Evolutionary conservation across 2,797 vertebrate genomes (phyloP).

Genomic region (Typhlichthys subterraneus): DNA sequence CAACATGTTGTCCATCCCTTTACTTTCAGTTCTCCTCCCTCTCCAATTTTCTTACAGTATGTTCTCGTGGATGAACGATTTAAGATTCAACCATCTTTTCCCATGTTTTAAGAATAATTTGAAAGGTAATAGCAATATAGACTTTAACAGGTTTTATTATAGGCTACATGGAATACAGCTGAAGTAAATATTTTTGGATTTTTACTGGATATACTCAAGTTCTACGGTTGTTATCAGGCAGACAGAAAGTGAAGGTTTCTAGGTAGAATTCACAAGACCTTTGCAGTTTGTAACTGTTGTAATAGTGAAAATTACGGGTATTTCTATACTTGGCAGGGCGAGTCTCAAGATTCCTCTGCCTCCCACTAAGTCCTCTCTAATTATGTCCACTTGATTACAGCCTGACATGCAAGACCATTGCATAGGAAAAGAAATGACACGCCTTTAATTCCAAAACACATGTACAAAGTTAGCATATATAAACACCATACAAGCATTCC

Average conservation of each 20-base stretch:
- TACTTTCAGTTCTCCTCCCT: slow-evolving; percentile 65
- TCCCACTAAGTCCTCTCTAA: slow-evolving; percentile 76
- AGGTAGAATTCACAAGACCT: not conserved
- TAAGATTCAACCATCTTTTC: slow-evolving; percentile 3
- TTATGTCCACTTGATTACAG: slow-evolving; percentile 69
- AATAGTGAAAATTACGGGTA: slow-evolving; percentile 52
- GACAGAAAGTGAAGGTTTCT: not conserved
- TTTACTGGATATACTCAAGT: not conserved
- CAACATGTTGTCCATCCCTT: slow-evolving; percentile 64
- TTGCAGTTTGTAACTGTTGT: slow-evolving; percentile 27
- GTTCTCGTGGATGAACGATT: slow-evolving; percentile 7
- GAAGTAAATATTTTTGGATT: not conserved
- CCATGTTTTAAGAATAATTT: not conserved
- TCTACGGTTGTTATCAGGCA: not conserved
- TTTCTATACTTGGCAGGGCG: slow-evolving; percentile 63
- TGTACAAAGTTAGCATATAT: slow-evolving; percentile 54
- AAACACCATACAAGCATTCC: slow-evolving; percentile 46
- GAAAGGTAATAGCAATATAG: not conserved
- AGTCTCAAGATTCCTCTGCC: slow-evolving; percentile 68
- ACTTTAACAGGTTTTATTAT: not conserved
- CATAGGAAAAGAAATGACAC: slow-evolving; percentile 37
- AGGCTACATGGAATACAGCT: not conserved
- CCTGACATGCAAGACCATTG: slow-evolving; percentile 56
- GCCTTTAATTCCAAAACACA: slow-evolving; percentile 64
- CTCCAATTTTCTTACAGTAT: slow-evolving; percentile 18